Evolutionary conservation across 2,888 invertebrate species (phyloP).

Genomic region (Agonopterix arenella): DNA sequence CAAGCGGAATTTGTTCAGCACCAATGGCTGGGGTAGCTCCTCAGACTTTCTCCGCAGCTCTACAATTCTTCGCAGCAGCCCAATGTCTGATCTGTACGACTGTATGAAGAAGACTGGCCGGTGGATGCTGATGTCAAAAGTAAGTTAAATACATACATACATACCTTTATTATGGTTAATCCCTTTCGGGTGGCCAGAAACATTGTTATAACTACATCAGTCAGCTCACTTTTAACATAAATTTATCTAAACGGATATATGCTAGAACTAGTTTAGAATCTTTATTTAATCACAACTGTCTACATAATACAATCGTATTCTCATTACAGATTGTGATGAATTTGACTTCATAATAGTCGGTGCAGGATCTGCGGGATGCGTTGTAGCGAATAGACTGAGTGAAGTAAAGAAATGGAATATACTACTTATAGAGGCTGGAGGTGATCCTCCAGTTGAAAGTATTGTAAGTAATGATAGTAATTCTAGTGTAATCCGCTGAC

Average conservation of each 20-base stretch:
- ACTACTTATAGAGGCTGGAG: constrained; percentile 13
- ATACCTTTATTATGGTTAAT: too few relatives aligned
- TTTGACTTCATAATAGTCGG: constrained; percentile 20
- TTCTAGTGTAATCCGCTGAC: not conserved
- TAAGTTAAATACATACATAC: not conserved
- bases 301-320: not conserved
- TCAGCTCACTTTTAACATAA: too few relatives aligned
- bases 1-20: constrained; percentile 7
- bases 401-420: constrained; percentile 29
- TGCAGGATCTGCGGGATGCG: constrained; percentile 28
- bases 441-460: constrained; percentile 22
- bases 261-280: too few relatives aligned
- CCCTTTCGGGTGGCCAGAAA: too few relatives aligned
- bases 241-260: too few relatives aligned
- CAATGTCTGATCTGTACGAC: constrained; percentile 27
- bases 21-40: constrained; percentile 18
- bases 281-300: too few relatives aligned
- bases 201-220: too few relatives aligned
- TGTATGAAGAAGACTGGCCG: constrained; percentile 14
- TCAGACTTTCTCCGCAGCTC: constrained; percentile 21
- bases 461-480: constrained; percentile 11
- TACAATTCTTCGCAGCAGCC: constrained; percentile 26
- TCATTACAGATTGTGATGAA: constrained; percentile 18
- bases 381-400: constrained; percentile 30
- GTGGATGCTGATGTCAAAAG: constrained; percentile 7